Percentiles rank a stretch among this genome's conserved stretches.
Conservation (phyloP, 2,888 invertebrate genomes). For the Ischnura elegans region DNA sequence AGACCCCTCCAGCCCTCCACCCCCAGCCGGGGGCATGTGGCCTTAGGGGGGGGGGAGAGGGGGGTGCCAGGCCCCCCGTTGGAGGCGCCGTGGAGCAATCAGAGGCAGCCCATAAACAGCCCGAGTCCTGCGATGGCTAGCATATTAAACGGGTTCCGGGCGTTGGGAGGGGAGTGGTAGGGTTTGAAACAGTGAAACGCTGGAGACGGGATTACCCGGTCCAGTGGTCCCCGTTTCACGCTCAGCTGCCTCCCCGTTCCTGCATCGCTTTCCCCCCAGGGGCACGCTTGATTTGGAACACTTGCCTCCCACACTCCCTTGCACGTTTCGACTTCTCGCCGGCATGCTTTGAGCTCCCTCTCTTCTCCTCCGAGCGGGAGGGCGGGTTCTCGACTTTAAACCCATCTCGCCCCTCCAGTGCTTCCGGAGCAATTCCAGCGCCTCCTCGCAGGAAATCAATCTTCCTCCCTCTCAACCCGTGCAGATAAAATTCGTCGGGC, state of each 20-base stretch:
- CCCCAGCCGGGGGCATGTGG: neutral
- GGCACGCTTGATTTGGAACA: slow-evolving; percentile 54
- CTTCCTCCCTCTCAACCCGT: neutral
- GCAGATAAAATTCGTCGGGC: too few relatives aligned
- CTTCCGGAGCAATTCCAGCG: neutral
- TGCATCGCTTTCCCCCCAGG: neutral
- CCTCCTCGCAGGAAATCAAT: slow-evolving; percentile 7
- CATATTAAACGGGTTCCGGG: slow-evolving; percentile 63
- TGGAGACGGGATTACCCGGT: slow-evolving; percentile 60
- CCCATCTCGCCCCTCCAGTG: too few relatives aligned
- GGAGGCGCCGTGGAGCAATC: slow-evolving; percentile 58
- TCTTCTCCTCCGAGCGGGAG: neutral
- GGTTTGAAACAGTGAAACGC: slow-evolving; percentile 52
- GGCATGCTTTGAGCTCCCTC: slow-evolving; percentile 9
- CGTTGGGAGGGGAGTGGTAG: neutral
- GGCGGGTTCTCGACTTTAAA: neutral
- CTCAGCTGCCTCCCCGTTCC: slow-evolving; percentile 34
- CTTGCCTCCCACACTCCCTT: neutral
- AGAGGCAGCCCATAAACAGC: slow-evolving; percentile 61
- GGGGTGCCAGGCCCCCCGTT: neutral
- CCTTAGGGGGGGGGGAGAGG: neutral
- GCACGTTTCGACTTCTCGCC: slow-evolving; percentile 40
- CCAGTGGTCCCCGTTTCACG: slow-evolving; percentile 65
- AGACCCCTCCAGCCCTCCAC: neutral
- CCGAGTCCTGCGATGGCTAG: slow-evolving; percentile 57